These are phyloP conservation scores for Trachelus tabidus DNA, from an alignment of 2,888 invertebrate genomes.

Conservation along the genomic window DNA sequence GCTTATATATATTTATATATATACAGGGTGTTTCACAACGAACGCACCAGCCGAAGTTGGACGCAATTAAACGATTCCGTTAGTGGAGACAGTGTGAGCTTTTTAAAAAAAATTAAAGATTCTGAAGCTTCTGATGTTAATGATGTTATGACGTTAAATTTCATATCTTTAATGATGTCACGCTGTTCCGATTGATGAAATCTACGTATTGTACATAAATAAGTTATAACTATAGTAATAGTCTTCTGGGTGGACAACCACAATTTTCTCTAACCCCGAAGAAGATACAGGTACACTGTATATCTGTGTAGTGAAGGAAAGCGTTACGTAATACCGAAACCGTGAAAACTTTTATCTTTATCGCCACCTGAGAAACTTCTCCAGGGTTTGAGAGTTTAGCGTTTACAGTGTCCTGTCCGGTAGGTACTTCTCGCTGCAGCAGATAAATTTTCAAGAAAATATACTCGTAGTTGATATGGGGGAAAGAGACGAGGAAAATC, in stretches of 20 bases:
- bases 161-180: no score
- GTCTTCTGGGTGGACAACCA: not conserved
- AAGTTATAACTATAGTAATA: not conserved
- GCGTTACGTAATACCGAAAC: not conserved
- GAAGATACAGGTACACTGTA: not conserved
- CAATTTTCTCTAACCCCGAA: not conserved
- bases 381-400: not conserved
- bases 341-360: conserved; percentile 3
- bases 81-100: no score
- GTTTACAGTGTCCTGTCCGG: conserved; percentile 5
- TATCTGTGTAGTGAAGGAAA: not conserved
- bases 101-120: no score
- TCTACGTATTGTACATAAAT: not conserved
- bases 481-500: not conserved
- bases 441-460: not conserved
- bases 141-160: no score
- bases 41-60: no score
- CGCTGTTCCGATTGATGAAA: no score
- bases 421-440: not conserved
- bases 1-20: not conserved
- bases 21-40: no score
- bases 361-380: conserved; percentile 1
- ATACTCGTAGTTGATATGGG: not conserved
- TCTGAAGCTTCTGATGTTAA: no score
- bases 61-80: no score